Percentiles rank a stretch among this genome's conserved stretches.
Conservation (phyloP, 1,140 invertebrate genomes). For the Pteromalus puparum region DNA sequence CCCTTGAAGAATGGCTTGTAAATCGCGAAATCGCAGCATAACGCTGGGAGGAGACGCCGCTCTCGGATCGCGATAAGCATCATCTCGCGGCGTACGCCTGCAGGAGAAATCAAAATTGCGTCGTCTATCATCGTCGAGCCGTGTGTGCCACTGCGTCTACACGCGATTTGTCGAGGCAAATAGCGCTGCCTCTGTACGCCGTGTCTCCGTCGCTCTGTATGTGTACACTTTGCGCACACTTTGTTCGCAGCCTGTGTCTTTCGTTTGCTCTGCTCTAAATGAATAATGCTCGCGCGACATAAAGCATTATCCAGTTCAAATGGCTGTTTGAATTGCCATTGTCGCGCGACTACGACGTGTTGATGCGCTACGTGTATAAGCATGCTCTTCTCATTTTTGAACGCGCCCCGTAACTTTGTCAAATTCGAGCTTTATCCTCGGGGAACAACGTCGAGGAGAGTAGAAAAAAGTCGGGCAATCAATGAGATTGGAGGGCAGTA, state of each 20-base stretch:
- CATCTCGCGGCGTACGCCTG: neutral
- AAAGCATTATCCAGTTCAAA: neutral
- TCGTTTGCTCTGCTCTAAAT: neutral
- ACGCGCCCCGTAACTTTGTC: neutral
- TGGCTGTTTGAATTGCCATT: neutral
- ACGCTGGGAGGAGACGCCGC: neutral
- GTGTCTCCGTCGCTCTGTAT: neutral
- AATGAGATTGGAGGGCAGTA: slow-evolving; percentile 1
- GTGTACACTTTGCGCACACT: neutral
- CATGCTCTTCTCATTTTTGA: no score
- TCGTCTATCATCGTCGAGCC: slow-evolving; percentile 13
- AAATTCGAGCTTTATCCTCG: neutral
- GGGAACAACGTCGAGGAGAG: no score
- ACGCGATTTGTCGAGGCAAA: neutral
- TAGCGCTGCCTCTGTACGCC: neutral
- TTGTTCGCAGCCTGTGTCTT: neutral
- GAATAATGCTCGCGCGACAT: neutral
- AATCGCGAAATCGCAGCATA: slow-evolving; percentile 14
- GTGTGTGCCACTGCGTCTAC: neutral
- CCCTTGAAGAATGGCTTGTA: slow-evolving; percentile 24
- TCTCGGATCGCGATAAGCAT: slow-evolving; percentile 21
- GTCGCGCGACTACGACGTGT: no score
- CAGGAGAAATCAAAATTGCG: slow-evolving; percentile 31
- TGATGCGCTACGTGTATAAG: no score
- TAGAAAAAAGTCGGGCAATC: neutral